Evolutionary conservation across 2,888 invertebrate species (phyloP).

Genomic region (Syritta pipiens): DNA sequence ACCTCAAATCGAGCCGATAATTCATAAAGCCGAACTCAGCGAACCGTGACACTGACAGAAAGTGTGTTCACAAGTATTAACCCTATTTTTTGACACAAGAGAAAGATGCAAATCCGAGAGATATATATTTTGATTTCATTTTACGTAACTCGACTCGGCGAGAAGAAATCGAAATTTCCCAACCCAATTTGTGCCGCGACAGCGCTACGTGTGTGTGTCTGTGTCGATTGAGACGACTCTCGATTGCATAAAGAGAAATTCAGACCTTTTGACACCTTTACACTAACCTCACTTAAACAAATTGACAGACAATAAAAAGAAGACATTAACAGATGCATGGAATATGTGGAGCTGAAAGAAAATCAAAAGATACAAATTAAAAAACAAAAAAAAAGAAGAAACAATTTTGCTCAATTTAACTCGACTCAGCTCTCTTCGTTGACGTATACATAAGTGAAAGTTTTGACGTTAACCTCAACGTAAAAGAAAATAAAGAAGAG

Average conservation of each 20-base stretch:
- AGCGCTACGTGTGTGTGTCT: no score
- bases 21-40: no score
- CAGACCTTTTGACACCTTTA: slow-evolving; percentile 59
- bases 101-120: slow-evolving; percentile 23
- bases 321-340: slow-evolving; percentile 22
- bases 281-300: slow-evolving; percentile 53
- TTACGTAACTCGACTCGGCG: slow-evolving; percentile 49
- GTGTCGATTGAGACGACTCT: no score
- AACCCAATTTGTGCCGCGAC: slow-evolving; percentile 32
- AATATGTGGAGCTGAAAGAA: slow-evolving; percentile 12
- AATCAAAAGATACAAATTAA: slow-evolving; percentile 11
- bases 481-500: slow-evolving; percentile 20
- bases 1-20: no score
- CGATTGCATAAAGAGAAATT: slow-evolving; percentile 63
- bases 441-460: slow-evolving; percentile 63
- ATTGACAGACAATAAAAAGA: slow-evolving; percentile 31
- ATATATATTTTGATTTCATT: neutral
- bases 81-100: neutral
- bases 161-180: slow-evolving; percentile 60
- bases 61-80: slow-evolving; percentile 13
- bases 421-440: slow-evolving; percentile 52
- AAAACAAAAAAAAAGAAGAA: slow-evolving; percentile 2
- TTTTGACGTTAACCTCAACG: slow-evolving; percentile 41
- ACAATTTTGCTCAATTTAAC: slow-evolving; percentile 38
- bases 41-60: slow-evolving; percentile 1